Evolutionary conservation across 2,888 invertebrate species (phyloP).

Genomic region (Serrognathus titanus): DNA sequence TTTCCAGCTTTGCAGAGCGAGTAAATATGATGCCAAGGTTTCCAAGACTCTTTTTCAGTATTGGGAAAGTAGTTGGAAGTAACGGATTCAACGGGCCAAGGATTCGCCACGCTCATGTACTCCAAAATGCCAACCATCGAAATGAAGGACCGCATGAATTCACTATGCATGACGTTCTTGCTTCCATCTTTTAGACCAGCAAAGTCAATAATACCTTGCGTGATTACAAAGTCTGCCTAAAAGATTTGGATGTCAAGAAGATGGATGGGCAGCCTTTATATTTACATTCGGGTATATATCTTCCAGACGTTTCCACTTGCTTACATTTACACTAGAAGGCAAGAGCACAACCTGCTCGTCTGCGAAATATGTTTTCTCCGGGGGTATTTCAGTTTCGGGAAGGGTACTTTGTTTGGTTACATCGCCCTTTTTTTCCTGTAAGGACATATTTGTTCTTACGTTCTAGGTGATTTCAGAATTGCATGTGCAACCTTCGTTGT

Average conservation of each 20-base stretch:
- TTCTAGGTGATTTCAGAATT: neutral
- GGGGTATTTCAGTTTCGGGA: neutral
- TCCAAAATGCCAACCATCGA: conserved; percentile 44
- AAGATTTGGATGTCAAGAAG: neutral
- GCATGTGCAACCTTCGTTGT: conserved; percentile 15
- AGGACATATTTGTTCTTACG: neutral
- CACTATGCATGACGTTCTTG: conserved; percentile 44
- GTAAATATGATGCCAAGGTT: conserved; percentile 51
- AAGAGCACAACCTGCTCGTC: conserved; percentile 24
- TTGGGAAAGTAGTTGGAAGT: conserved; percentile 38
- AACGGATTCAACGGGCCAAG: conserved; percentile 41
- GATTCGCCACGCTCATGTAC: conserved; percentile 41
- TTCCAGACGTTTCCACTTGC: conserved; percentile 37
- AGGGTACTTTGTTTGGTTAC: neutral
- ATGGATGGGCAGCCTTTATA: neutral
- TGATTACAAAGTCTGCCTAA: conserved; percentile 29
- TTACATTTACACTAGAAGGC: conserved; percentile 20
- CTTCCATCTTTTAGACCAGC: conserved; percentile 44
- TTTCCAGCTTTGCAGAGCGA: conserved; percentile 47
- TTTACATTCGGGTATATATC: conserved; percentile 34
- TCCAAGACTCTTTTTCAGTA: conserved; percentile 41
- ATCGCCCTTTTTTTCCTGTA: conserved; percentile 1
- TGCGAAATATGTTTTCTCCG: conserved; percentile 10
- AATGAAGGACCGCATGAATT: conserved; percentile 46
- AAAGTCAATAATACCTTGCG: conserved; percentile 28